A percentile compares a stretch with the other conserved stretches of the same genome.
Evolutionary conservation across 1,140 invertebrate genomes (phyloP).

Genomic region (honey bee (Apis mellifera)): Amel_HAv3.1 CM009931.2:5248001-5248500

Average conservation of each 20-base stretch:
- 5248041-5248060: conserved; percentile 5
- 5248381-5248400: background rate
- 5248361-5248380: background rate
- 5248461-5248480: conserved; percentile 3
- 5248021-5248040: background rate
- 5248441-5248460: background rate
- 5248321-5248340: no score
- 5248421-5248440: background rate
- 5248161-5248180: background rate
- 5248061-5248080: background rate
- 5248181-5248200: background rate
- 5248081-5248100: background rate
- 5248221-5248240: no score
- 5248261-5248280: no score
- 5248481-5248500: conserved; percentile 17
- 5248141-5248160: background rate
- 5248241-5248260: no score
- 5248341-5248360: background rate
- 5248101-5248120: no score
- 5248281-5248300: no score
- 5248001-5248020: background rate
- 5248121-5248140: background rate
- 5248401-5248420: conserved; percentile 3
- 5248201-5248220: background rate
- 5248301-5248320: no score